A percentile compares a stretch with the other conserved stretches of the same genome.
These are phyloP conservation scores for Meteorus cinctellus DNA, from an alignment of 2,888 invertebrate species.

Conservation along the genomic window DNA sequence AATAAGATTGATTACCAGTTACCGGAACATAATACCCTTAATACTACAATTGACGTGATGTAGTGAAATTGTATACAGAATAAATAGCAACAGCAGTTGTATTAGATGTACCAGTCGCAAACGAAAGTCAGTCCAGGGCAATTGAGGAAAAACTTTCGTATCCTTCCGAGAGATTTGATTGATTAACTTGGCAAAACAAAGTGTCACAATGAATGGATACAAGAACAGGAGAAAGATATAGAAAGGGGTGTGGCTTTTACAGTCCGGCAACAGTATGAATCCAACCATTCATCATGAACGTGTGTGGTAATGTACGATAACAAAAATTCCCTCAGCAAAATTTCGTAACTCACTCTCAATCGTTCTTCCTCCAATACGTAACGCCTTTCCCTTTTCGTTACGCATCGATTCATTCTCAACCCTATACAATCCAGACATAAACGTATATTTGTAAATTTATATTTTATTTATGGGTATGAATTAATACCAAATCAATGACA, in stretches of 20 bases:
- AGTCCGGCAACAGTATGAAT: conserved; percentile 35
- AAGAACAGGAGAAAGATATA: neutral
- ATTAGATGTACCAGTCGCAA: conserved; percentile 38
- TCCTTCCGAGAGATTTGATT: conserved; percentile 43
- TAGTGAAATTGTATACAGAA: neutral
- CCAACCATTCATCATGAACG: conserved; percentile 41
- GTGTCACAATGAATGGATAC: conserved; percentile 45
- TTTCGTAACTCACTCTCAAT: conserved; percentile 25
- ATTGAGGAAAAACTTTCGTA: conserved; percentile 45
- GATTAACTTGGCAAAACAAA: conserved; percentile 43
- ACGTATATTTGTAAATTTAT: neutral
- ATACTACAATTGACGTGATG: conserved; percentile 33
- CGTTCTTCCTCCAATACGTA: conserved; percentile 4
- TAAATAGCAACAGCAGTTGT: conserved; percentile 10
- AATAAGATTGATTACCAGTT: conserved; percentile 35
- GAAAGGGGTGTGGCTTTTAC: conserved; percentile 27
- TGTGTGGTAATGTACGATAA: conserved; percentile 34
- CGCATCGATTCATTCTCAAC: conserved; percentile 33
- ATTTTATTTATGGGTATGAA: conserved; percentile 4
- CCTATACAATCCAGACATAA: neutral
- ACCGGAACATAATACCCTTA: conserved; percentile 35
- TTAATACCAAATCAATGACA: neutral
- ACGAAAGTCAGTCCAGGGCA: conserved; percentile 41
- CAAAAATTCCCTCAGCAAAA: conserved; percentile 32
- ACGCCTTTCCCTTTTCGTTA: conserved; percentile 24